A percentile compares a stretch with the other conserved stretches of the same genome.
Conservation (phyloP, 2,113 vertebrate species). For the Semnornis frantzii region DNA sequence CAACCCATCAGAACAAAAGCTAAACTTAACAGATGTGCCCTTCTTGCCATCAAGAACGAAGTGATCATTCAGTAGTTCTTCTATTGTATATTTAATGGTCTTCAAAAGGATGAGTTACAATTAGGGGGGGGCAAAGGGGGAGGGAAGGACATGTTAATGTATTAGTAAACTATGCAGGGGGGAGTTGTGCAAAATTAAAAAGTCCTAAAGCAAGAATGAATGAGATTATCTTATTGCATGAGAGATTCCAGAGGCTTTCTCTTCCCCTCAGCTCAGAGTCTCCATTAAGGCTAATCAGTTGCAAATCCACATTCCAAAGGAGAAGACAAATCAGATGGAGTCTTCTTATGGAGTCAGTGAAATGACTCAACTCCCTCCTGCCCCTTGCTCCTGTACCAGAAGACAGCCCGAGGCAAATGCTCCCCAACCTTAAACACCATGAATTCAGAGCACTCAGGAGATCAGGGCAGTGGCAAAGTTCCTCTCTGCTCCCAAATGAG, state of each 20-base stretch:
- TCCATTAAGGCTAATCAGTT: neutral
- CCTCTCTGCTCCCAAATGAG: rapidly evolving
- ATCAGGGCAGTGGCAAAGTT: neutral
- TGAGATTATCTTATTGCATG: neutral
- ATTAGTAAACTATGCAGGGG: neutral
- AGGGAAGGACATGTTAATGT: neutral
- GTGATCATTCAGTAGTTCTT: neutral
- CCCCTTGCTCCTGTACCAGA: neutral
- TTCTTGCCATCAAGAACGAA: neutral
- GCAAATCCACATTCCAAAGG: neutral
- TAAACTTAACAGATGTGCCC: no score
- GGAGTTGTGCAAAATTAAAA: slow-evolving; percentile 4
- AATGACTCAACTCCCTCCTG: neutral
- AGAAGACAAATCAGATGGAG: neutral
- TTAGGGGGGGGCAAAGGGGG: no score
- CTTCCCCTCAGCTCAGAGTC: neutral
- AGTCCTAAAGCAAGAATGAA: slow-evolving; percentile 9
- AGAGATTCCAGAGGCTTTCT: neutral
- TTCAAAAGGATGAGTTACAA: slow-evolving; percentile 32
- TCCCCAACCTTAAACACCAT: neutral
- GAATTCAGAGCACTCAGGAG: neutral
- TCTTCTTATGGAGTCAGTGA: neutral
- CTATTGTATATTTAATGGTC: slow-evolving; percentile 41
- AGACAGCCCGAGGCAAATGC: neutral
- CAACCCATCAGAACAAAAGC: neutral